These are phyloP conservation scores for Protomyctophum bolini DNA, from an alignment of 2,113 vertebrate species.

Conservation along the genomic window DNA sequence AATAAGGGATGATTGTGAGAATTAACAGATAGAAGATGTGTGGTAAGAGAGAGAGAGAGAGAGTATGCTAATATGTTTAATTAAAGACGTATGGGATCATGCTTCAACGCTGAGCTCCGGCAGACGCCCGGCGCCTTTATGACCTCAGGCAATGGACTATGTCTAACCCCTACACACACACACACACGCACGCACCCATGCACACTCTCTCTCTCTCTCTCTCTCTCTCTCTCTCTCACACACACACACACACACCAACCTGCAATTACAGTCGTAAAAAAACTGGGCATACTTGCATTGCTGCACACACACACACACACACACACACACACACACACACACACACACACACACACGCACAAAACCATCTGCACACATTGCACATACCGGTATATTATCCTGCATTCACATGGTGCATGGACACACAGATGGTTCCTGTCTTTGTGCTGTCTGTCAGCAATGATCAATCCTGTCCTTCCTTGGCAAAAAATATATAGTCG, in stretches of 20 bases:
- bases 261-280: not conserved
- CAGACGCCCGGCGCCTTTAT: constrained; percentile 73
- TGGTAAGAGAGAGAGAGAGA: constrained; percentile 31
- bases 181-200: constrained; percentile 15
- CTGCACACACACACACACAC: not conserved
- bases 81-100: constrained; percentile 77
- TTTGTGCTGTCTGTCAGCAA: constrained; percentile 43
- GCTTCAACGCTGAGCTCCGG: constrained; percentile 69
- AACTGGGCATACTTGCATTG: not conserved
- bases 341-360: not conserved
- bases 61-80: constrained; percentile 77
- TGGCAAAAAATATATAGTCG: no score
- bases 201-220: constrained; percentile 23
- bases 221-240: constrained; percentile 11
- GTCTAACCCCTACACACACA: constrained; percentile 31
- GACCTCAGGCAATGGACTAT: constrained; percentile 74
- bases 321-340: not conserved
- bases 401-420: no score
- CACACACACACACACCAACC: not conserved
- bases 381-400: not conserved
- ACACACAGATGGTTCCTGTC: not conserved
- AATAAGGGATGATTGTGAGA: constrained; percentile 18
- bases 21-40: no score
- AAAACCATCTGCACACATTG: not conserved
- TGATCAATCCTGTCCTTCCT: constrained; percentile 8